These are phyloP conservation scores for Mythimna pallens DNA, from an alignment of 2,888 invertebrate species.

Conservation along the genomic window DNA sequence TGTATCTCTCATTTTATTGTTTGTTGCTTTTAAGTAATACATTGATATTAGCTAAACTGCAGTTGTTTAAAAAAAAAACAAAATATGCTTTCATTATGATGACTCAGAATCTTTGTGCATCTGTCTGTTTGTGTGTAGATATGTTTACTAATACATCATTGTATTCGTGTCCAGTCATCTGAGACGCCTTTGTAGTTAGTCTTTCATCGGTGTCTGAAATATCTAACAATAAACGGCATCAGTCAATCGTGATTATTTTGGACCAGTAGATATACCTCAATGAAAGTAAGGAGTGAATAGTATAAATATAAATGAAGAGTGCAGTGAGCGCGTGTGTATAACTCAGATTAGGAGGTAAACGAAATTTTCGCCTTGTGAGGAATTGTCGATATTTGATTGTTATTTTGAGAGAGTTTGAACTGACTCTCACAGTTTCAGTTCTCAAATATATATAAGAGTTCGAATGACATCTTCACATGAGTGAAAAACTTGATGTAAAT, in stretches of 20 bases:
- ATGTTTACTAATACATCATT: conserved; percentile 31
- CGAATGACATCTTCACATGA: conserved; percentile 15
- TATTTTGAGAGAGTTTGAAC: neutral
- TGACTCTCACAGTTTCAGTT: neutral
- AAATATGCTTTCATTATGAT: neutral
- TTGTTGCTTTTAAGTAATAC: neutral
- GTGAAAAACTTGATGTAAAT: conserved; percentile 10
- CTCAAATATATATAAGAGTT: conserved; percentile 1
- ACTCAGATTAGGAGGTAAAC: neutral
- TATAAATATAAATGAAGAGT: no score
- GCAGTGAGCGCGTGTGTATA: neutral
- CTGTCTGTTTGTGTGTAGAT: conserved; percentile 25
- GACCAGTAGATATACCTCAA: neutral
- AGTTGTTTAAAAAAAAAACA: neutral
- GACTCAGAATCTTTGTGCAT: conserved; percentile 30
- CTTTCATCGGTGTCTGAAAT: conserved; percentile 9
- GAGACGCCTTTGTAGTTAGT: conserved; percentile 45
- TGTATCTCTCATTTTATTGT: no score
- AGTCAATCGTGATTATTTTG: conserved; percentile 8
- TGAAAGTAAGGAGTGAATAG: neutral
- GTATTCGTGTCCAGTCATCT: conserved; percentile 33
- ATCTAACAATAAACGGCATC: conserved; percentile 10
- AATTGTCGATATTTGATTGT: neutral
- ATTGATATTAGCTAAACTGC: neutral
- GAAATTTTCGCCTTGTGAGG: neutral